Conservation (phyloP, 2,797 vertebrate species). For the Nothura maculosa region DNA sequence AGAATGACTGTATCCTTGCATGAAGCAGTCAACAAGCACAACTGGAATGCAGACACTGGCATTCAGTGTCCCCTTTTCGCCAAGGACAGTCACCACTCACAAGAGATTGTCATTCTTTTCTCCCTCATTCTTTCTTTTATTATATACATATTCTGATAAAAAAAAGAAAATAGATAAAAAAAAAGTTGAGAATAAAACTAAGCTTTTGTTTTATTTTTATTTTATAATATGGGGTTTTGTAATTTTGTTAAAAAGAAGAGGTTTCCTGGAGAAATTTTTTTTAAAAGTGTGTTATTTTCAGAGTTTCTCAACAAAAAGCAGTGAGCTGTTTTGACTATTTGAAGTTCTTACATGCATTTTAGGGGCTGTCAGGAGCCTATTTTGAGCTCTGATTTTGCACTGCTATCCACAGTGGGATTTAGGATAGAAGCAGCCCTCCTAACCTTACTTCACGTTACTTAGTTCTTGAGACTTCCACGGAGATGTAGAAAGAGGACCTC, state of each 20-base stretch:
- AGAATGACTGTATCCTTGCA: neutral
- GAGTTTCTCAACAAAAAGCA: neutral
- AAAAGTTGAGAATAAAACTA: neutral
- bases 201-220: neutral
- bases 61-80: neutral
- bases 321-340: neutral
- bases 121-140: accelerated
- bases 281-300: accelerated
- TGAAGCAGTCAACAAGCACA: conserved; percentile 34
- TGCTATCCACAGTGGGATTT: neutral
- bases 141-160: accelerated
- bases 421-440: neutral
- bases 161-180: neutral
- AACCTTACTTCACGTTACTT: neutral
- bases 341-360: neutral
- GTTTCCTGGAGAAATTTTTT: neutral
- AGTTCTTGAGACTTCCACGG: neutral
- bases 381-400: neutral
- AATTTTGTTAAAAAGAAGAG: neutral
- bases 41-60: accelerated
- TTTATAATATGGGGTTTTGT: neutral
- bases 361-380: neutral
- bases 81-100: neutral
- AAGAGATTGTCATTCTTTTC: neutral
- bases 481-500: neutral